Evolutionary conservation across 2,888 invertebrate genomes (phyloP).

Genomic region (Drosophila atripex): DNA sequence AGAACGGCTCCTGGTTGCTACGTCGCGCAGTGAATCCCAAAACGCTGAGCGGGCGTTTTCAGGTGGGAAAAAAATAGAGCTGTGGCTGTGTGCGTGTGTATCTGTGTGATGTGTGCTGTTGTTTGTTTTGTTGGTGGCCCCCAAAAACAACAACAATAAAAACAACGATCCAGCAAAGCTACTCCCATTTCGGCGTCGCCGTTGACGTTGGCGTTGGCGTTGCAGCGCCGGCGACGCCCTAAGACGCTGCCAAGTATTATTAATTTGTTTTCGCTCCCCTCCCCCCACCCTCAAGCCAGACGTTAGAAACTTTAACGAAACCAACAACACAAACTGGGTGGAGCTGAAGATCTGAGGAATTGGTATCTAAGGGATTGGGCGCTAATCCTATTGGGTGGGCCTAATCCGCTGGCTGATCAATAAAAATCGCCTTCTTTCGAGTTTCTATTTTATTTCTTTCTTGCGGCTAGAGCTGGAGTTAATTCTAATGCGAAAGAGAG

Average conservation of each 20-base stretch:
- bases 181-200: conserved; percentile 10
- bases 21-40: conserved; percentile 39
- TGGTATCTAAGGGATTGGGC: not conserved
- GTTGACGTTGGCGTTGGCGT: conserved; percentile 6
- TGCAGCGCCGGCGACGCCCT: conserved; percentile 71
- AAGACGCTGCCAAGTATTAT: conserved; percentile 56
- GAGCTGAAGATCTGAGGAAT: conserved; percentile 8
- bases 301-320: not conserved
- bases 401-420: conserved; percentile 36
- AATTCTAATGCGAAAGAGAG: conserved; percentile 8
- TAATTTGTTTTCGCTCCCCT: conserved; percentile 58
- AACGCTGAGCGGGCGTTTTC: conserved; percentile 71
- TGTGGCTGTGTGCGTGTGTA: conserved; percentile 28
- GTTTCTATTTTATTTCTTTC: conserved; percentile 28
- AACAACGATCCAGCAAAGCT: conserved; percentile 3
- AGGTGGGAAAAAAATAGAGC: conserved; percentile 68
- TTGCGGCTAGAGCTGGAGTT: conserved; percentile 20
- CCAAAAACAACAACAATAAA: conserved; percentile 40
- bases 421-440: conserved; percentile 36
- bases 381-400: conserved; percentile 20
- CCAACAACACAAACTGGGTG: conserved; percentile 19
- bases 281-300: not conserved
- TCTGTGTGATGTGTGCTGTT: conserved; percentile 53
- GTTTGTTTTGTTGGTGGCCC: conserved; percentile 64
- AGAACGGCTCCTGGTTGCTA: not conserved